phyloP scores from a whole-genome alignment of 53 echinoderm and acorn worm species.

The Actinopyga echinites region DNA sequence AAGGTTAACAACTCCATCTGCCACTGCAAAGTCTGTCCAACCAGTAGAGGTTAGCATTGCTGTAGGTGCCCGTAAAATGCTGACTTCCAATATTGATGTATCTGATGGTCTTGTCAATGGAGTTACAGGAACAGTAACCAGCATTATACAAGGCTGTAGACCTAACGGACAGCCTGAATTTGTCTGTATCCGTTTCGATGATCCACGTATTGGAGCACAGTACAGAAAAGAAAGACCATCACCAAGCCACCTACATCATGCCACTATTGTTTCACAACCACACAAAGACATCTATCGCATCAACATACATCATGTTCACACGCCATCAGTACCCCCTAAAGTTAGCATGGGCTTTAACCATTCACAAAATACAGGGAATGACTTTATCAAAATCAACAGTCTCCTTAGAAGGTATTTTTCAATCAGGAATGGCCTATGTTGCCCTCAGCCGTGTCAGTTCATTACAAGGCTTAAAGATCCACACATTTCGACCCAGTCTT shows the following conservation, averaged over 20 bases:
- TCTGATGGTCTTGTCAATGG: too few relatives aligned
- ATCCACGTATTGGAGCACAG: conserved; percentile 18
- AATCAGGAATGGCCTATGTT: too few relatives aligned
- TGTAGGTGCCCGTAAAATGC: conserved; percentile 6
- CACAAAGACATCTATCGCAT: conserved; percentile 12
- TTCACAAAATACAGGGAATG: conserved; percentile 26
- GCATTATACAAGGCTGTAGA: not conserved
- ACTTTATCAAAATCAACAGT: conserved; percentile 8
- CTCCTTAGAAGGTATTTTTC: conserved; percentile 11
- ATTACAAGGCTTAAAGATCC: not conserved
- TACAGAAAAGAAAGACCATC: conserved; percentile 14
- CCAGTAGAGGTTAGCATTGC: conserved; percentile 46
- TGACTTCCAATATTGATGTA: conserved; percentile 5
- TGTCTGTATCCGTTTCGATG: conserved; percentile 38
- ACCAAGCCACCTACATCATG: not conserved
- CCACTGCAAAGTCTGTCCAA: not conserved
- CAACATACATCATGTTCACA: conserved; percentile 7
- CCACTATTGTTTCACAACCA: conserved; percentile 1
- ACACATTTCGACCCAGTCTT: too few relatives aligned
- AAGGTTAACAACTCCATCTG: not conserved
- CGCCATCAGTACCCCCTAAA: too few relatives aligned
- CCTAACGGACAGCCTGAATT: conserved; percentile 19
- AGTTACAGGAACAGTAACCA: conserved; percentile 4
- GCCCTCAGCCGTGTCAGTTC: not conserved
- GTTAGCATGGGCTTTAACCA: conserved; percentile 41